Evolutionary conservation across 2,888 invertebrate genomes (phyloP).

Genomic region (Gandaritis pyraliata): DNA sequence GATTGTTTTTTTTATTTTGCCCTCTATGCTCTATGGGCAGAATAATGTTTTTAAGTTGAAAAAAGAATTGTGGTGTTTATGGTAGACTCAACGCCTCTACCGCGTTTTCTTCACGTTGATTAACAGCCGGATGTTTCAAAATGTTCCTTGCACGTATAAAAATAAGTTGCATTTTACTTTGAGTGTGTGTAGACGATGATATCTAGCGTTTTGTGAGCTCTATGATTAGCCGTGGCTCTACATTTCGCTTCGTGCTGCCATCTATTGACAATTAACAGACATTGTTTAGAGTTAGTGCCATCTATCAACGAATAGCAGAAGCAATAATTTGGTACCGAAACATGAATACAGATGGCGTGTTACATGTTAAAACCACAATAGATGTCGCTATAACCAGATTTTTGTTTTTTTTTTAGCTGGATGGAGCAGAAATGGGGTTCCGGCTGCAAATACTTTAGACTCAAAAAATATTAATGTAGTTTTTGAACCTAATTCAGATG

Average conservation of each 20-base stretch:
- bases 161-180: too few relatives aligned
- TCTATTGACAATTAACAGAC: conserved; percentile 3
- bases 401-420: conserved; percentile 54
- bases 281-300: not conserved
- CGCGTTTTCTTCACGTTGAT: too few relatives aligned
- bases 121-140: too few relatives aligned
- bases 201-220: not conserved
- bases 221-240: too few relatives aligned
- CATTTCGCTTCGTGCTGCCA: conserved; percentile 1
- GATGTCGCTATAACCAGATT: conserved; percentile 1
- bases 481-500: conserved; percentile 57
- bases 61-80: too few relatives aligned
- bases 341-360: too few relatives aligned
- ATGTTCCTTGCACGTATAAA: not conserved
- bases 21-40: too few relatives aligned
- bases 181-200: not conserved
- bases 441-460: conserved; percentile 40
- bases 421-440: conserved; percentile 66
- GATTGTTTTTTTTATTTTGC: too few relatives aligned
- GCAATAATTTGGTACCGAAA: not conserved
- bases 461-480: conserved; percentile 51
- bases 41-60: too few relatives aligned
- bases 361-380: not conserved
- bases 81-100: too few relatives aligned
- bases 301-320: conserved; percentile 23